Base-by-base conservation (phyloP, 2,888 invertebrate species). In the Rhaphigaster nebulosa region DNA sequence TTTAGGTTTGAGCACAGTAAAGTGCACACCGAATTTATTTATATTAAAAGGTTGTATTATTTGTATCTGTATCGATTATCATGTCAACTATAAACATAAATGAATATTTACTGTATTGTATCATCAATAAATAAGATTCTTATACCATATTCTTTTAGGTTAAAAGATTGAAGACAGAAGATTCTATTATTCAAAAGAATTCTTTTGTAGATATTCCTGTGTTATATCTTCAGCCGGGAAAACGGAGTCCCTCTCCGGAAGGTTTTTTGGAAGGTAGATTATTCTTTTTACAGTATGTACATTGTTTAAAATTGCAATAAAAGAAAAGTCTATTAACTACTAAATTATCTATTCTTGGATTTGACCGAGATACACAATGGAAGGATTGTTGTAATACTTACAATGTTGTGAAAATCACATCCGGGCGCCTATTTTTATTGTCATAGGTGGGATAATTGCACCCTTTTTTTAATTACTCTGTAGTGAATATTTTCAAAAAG, bases 121-220 rank as follows among this genome's bases (percentile, higher is more conserved):
- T 76, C 3, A 38, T 38, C 0, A 23, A 76, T 5, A 76, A n/a
- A n/a, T 38, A 76, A 38, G 38, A 5, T 38, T 34, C 38, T 38
- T 23, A 29, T 20, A 6, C 20, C 1, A 76, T 38, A 65, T 76
- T 76, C 23, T 34, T 76, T 76, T 76, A 76, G 70, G 38, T 76
- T 76, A 76, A 76, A 76, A 76, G 34, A 76, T 15, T 76, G 8
- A 76, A 76, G 70, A 76, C 20, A 38, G 70, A 34, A 76, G 70
- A 76, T 76, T 38, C 70, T 38, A 20, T 38, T 6, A 38, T 20
- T 13, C 29, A 38, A 76, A 20, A 76, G 20, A 34, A 76, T 76
- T 18, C 34, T 20, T 20, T 38, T 29, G 34, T 76, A 5, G 70
- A 76, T 23, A 76, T 76, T 38, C 70, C 70, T 76, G 34, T 76